These are phyloP conservation scores for Caprella mutica DNA, from an alignment of 2,888 invertebrate species.

Conservation along the genomic window DNA sequence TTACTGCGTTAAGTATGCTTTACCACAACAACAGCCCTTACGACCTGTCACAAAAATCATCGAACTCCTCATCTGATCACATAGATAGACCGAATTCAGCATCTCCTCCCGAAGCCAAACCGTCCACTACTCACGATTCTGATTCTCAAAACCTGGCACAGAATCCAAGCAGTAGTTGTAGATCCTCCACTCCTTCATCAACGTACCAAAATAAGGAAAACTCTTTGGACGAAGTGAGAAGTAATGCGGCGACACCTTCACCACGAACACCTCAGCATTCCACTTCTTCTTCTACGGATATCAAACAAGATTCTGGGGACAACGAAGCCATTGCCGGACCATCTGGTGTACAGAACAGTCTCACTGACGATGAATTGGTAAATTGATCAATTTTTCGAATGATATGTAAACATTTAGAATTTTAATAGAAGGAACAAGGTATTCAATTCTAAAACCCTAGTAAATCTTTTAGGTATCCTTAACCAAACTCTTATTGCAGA, in stretches of 20 bases:
- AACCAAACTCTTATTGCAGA: background rate
- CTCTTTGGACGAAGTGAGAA: constrained; percentile 20
- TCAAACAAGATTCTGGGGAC: constrained; percentile 22
- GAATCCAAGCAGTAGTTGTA: constrained; percentile 1
- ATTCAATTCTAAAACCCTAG: background rate
- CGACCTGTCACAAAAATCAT: constrained; percentile 31
- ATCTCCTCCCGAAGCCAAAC: constrained; percentile 27
- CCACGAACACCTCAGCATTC: constrained; percentile 24
- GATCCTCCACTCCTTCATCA: constrained; percentile 12
- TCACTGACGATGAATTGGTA: constrained; percentile 26
- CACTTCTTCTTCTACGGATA: constrained; percentile 8
- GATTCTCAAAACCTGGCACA: constrained; percentile 9
- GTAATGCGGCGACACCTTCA: constrained; percentile 8
- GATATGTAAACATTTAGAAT: background rate
- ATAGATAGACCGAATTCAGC: constrained; percentile 23
- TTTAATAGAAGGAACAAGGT: background rate
- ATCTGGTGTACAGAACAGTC: constrained; percentile 23
- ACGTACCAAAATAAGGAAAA: constrained; percentile 18
- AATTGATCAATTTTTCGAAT: no score
- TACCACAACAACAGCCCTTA: constrained; percentile 30
- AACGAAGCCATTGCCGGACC: constrained; percentile 27
- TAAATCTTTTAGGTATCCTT: background rate
- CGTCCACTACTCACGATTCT: background rate
- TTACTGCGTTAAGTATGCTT: constrained; percentile 16
- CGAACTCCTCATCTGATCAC: constrained; percentile 23